Evolutionary conservation across 2,113 vertebrate genomes (phyloP).

Genomic region (Synchiropus splendidus): DNA sequence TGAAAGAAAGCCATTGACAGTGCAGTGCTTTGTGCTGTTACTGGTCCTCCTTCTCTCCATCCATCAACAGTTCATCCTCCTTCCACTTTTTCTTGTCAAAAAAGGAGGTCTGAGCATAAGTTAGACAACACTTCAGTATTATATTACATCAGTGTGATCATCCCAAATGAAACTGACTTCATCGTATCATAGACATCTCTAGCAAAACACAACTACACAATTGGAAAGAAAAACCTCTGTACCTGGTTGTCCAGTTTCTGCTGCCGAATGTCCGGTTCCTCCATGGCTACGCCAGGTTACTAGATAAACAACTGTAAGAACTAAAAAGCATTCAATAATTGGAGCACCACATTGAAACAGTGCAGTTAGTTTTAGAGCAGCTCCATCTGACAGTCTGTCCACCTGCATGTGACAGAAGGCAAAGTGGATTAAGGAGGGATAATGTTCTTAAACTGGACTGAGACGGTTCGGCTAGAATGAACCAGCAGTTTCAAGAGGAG

Average conservation of each 20-base stretch:
- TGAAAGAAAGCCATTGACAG: too few relatives aligned
- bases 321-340: conserved; percentile 12
- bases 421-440: conserved; percentile 71
- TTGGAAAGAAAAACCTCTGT: conserved; percentile 12
- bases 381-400: conserved; percentile 43
- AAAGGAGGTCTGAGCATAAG: too few relatives aligned
- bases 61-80: too few relatives aligned
- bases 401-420: conserved; percentile 63
- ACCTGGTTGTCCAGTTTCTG: conserved; percentile 73
- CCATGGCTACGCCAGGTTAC: conserved; percentile 40
- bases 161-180: too few relatives aligned
- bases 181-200: too few relatives aligned
- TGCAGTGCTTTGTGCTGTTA: too few relatives aligned
- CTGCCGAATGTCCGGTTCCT: conserved; percentile 58
- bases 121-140: too few relatives aligned
- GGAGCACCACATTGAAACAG: background rate
- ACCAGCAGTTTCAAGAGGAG: conserved; percentile 8
- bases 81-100: too few relatives aligned
- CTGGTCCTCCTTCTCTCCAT: too few relatives aligned
- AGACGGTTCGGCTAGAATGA: conserved; percentile 23
- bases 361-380: background rate
- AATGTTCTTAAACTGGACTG: conserved; percentile 66
- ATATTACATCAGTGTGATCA: too few relatives aligned
- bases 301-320: background rate
- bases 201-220: too few relatives aligned